Evolutionary conservation across 2,113 vertebrate species (phyloP), one percentile per base, ranked within the genome.

Genomic region (Jaculus jaculus): DNA sequence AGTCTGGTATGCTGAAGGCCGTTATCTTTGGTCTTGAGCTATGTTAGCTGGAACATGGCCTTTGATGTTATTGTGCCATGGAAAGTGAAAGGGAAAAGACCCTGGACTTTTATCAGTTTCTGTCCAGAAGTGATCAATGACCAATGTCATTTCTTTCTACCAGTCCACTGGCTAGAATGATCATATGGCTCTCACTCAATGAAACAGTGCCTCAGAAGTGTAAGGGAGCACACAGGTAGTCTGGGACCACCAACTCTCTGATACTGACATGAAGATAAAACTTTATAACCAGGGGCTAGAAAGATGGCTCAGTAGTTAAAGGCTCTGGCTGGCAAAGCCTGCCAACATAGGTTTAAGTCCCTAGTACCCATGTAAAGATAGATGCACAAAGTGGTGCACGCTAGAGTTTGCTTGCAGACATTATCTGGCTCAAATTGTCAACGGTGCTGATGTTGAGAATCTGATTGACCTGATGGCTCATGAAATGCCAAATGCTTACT

Each of bases 21-120:
- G 54, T n/a, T 68, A 60, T 79, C 30, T 60, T 73, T 69, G 23
- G 32, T 60, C 72, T 71, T 71, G 72, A 87, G 72, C 72, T 71
- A n/a, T 80, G 34, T 30, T 26, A 26, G 58, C 69, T 86, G 58
- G 81, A 74, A 80, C 51, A 34, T 32, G 54, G 26, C 21, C 68
- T 83, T n/a, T 69, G 61, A 13, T n/a, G 32, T 65, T n/a, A 74
- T 0, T 83, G 24, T 60, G 39, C 78, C 60, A 75, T 61, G 68
- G 21, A 7, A 65, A 93, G n/a, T 80, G 28, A n/a, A 26, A 73
- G 60, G 75, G 58, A 83, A 75, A 89, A 58, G 61, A 21, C 7
- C 58, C 26, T 34, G 42, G 71, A 54, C 26, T 93, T 90, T 89
- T 84, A 75, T 79, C 28, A 86, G 5, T 54, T 91, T 89, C 15